phyloP scores from a whole-genome alignment of 2,113 vertebrate genomes.

The Ranitomeya imitator region DNA sequence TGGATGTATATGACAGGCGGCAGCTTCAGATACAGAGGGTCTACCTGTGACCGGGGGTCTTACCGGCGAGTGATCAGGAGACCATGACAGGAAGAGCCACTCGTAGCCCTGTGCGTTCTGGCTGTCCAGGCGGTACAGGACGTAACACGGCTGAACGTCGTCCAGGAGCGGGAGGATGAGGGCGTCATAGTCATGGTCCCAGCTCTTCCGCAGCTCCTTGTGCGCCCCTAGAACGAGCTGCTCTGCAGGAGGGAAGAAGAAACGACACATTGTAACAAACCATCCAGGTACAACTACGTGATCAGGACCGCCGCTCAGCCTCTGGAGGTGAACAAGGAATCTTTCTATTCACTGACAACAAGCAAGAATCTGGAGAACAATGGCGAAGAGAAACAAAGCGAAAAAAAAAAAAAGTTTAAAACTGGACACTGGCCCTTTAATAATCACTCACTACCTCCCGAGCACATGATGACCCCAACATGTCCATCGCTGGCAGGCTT shows the following conservation, averaged over 20 bases:
- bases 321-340: not conserved
- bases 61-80: constrained; percentile 95
- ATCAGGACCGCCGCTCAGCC: not conserved
- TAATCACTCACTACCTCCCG: not conserved
- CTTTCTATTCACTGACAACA: not conserved
- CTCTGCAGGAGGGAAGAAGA: constrained; percentile 76
- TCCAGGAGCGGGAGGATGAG: constrained; percentile 88
- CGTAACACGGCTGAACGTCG: constrained; percentile 87
- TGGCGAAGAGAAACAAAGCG: not conserved
- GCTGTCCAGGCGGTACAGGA: constrained; percentile 94
- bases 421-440: not conserved
- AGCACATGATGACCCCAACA: not conserved
- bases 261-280: not conserved
- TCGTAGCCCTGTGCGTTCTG: constrained; percentile 93
- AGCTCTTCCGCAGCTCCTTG: constrained; percentile 81
- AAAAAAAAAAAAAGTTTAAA: not conserved
- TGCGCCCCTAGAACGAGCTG: constrained; percentile 91
- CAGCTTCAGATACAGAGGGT: not conserved
- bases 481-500: not conserved
- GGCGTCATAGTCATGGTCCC: constrained; percentile 91
- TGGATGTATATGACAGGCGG: no score
- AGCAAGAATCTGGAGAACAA: not conserved
- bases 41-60: not conserved
- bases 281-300: no score
- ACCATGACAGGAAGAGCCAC: constrained; percentile 98